Evolutionary conservation across 2,113 vertebrate genomes (phyloP).

Genomic region (Danionella cerebrum): DNA sequence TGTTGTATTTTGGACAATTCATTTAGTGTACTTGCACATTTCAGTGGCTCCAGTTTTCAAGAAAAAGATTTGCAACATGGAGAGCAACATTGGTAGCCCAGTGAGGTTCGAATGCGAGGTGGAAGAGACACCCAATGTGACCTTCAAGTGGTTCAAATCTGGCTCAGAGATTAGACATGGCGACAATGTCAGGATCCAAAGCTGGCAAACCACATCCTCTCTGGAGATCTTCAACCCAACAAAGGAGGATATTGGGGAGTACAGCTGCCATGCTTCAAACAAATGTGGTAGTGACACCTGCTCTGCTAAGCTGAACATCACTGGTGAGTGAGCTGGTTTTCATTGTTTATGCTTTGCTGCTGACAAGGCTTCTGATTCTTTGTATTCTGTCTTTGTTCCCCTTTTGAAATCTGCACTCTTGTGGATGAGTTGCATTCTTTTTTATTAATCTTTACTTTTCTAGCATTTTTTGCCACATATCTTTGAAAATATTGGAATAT

Average conservation of each 20-base stretch:
- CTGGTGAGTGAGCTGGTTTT: constrained; percentile 69
- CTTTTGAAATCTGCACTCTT: constrained; percentile 22
- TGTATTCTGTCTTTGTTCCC: background rate
- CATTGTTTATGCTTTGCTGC: constrained; percentile 29
- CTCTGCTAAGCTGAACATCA: constrained; percentile 75
- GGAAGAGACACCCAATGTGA: constrained; percentile 76
- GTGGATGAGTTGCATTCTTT: background rate
- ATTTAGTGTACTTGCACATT: constrained; percentile 38
- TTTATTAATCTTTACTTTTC: background rate
- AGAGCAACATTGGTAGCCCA: constrained; percentile 77
- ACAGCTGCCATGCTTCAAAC: constrained; percentile 87
- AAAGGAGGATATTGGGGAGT: constrained; percentile 82
- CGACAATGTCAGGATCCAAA: constrained; percentile 82
- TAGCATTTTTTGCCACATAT: no score
- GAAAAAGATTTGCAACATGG: constrained; percentile 73
- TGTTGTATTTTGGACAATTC: background rate
- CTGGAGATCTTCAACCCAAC: constrained; percentile 81
- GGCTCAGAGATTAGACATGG: constrained; percentile 78
- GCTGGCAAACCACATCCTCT: constrained; percentile 68
- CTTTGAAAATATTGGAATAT: background rate
- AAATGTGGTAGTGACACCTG: constrained; percentile 83
- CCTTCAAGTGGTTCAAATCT: constrained; percentile 92
- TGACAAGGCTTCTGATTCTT: background rate
- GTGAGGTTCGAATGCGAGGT: constrained; percentile 89
- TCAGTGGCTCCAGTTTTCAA: constrained; percentile 81